Percentiles rank a stretch among this genome's conserved stretches.
phyloP scores from a whole-genome alignment of 2,113 vertebrate genomes.

The Pyxicephalus adspersus region DNA sequence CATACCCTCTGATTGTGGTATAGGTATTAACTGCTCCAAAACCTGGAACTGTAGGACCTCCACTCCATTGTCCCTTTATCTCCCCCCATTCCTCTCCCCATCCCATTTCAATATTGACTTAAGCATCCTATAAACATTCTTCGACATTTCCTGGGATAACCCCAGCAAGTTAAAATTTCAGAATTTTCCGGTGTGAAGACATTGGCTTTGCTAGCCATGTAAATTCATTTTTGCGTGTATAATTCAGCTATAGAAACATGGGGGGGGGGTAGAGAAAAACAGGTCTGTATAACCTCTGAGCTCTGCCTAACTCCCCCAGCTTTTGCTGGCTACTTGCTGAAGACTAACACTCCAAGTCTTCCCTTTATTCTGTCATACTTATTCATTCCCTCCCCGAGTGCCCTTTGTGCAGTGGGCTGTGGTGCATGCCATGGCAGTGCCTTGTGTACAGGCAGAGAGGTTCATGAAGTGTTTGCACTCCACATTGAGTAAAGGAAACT shows the following conservation, averaged over 20 bases:
- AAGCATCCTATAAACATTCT: too few relatives aligned
- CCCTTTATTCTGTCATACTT: neutral
- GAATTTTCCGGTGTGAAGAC: too few relatives aligned
- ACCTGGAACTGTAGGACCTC: conserved; percentile 14
- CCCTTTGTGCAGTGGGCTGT: neutral
- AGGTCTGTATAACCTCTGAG: too few relatives aligned
- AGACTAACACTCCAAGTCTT: neutral
- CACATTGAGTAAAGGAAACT: neutral
- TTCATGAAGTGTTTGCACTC: neutral
- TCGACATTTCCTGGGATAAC: too few relatives aligned
- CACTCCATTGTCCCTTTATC: neutral
- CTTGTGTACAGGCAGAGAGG: neutral
- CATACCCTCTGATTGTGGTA: neutral
- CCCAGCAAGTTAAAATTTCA: too few relatives aligned
- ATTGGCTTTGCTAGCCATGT: too few relatives aligned
- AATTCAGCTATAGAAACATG: too few relatives aligned
- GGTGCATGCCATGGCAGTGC: neutral
- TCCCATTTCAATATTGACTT: too few relatives aligned
- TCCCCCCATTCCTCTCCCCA: too few relatives aligned
- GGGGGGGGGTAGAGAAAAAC: too few relatives aligned
- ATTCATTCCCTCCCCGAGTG: neutral
- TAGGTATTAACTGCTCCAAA: neutral
- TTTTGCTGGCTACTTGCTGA: too few relatives aligned
- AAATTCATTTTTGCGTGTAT: too few relatives aligned
- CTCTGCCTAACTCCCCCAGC: neutral